Evolutionary conservation across 2,113 vertebrate genomes (phyloP).

Genomic region (Notothenia rossii): DNA sequence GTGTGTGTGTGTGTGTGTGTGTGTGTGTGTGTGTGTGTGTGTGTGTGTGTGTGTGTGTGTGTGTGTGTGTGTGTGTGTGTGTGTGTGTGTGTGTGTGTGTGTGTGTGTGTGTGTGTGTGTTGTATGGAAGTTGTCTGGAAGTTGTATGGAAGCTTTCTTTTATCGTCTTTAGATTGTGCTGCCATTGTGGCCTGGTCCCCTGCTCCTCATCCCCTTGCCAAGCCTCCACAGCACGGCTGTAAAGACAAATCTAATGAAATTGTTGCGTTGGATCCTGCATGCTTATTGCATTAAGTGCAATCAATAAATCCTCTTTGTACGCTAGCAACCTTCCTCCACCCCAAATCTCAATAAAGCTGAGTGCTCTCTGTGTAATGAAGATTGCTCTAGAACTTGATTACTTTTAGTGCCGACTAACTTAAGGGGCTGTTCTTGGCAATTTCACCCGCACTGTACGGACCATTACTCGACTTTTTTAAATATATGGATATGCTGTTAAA

Average conservation of each 20-base stretch:
- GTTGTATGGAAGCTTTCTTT: conserved; percentile 3
- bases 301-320: conserved; percentile 86
- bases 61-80: no score
- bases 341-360: conserved; percentile 85
- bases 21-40: no score
- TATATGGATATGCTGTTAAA: conserved; percentile 44
- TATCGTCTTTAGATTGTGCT: conserved; percentile 49
- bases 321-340: conserved; percentile 64
- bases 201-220: conserved; percentile 28
- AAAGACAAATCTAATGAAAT: conserved; percentile 80
- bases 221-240: conserved; percentile 41
- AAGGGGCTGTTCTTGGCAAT: conserved; percentile 65
- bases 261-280: conserved; percentile 79
- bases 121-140: not conserved
- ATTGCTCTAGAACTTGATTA: conserved; percentile 85
- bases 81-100: no score
- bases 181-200: conserved; percentile 24
- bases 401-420: conserved; percentile 65
- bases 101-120: not conserved
- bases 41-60: no score
- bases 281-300: conserved; percentile 88
- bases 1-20: no score
- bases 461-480: conserved; percentile 53
- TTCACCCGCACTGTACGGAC: conserved; percentile 31
- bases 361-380: conserved; percentile 84